phyloP scores from a whole-genome alignment of 2,888 invertebrate genomes.

The Agrochola lychnidis region DNA sequence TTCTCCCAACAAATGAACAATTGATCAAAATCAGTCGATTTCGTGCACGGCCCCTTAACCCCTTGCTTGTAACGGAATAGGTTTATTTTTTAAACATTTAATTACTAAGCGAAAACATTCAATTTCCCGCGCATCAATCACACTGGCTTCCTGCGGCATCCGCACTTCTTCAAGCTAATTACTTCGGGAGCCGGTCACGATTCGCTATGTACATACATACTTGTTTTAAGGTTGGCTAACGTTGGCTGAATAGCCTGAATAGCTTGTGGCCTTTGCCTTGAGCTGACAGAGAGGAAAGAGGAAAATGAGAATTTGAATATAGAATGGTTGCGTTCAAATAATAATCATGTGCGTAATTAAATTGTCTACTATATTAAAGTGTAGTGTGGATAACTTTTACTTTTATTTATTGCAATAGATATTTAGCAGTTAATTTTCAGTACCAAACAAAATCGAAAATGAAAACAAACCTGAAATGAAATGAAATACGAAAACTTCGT shows the following conservation, averaged over 20 bases:
- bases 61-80: constrained; percentile 13
- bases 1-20: too few relatives aligned
- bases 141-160: constrained; percentile 51
- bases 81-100: constrained; percentile 53
- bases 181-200: constrained; percentile 67
- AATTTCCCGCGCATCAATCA: constrained; percentile 64
- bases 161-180: constrained; percentile 64
- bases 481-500: neutral
- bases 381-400: too few relatives aligned
- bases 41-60: neutral
- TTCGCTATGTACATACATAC: constrained; percentile 72
- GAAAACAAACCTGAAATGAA: too few relatives aligned
- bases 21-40: too few relatives aligned
- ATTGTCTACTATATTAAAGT: neutral
- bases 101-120: constrained; percentile 61
- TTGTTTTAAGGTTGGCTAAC: constrained; percentile 42
- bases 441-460: too few relatives aligned
- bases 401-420: constrained; percentile 1
- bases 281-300: constrained; percentile 27
- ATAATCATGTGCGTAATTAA: neutral
- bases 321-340: constrained; percentile 13
- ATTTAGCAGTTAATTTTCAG: neutral
- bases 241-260: constrained; percentile 48
- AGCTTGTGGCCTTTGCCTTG: constrained; percentile 50
- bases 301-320: constrained; percentile 21